Conservation (phyloP, 1,140 invertebrate species). For the Drosophila triauraria region DNA sequence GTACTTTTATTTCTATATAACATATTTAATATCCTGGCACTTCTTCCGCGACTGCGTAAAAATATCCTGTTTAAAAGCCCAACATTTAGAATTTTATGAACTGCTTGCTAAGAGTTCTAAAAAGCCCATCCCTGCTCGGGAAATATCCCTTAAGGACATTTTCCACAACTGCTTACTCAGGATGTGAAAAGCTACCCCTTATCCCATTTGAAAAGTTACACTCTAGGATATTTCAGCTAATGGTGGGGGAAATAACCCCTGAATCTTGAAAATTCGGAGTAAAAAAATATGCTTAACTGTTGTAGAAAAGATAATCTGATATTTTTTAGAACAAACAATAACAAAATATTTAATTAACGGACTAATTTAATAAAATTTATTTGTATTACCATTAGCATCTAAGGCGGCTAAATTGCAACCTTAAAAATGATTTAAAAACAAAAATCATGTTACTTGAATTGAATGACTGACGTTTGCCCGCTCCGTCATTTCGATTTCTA, state of each 20-base stretch:
- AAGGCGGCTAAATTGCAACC: not conserved
- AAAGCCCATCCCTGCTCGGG: accelerated
- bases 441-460: not conserved
- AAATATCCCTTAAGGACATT: not conserved
- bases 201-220: not conserved
- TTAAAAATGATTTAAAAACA: not conserved
- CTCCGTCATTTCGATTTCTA: not conserved
- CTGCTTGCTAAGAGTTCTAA: not conserved
- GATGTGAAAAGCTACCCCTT: not conserved
- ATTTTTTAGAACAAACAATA: not conserved
- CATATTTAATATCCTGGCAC: not conserved
- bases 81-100: not conserved
- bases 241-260: not conserved
- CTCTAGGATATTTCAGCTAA: not conserved
- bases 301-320: not conserved
- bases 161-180: not conserved
- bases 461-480: not conserved
- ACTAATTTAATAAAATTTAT: too few relatives aligned
- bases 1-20: not conserved
- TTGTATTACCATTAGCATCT: not conserved
- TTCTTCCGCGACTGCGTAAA: not conserved
- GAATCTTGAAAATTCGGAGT: not conserved
- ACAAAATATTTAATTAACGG: accelerated
- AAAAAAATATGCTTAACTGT: not conserved
- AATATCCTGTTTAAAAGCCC: too few relatives aligned